Evolutionary conservation across 92 coral and sea anemone species (phyloP), one percentile per base, ranked within the genome.

Genomic region (Montipora capitata): DNA sequence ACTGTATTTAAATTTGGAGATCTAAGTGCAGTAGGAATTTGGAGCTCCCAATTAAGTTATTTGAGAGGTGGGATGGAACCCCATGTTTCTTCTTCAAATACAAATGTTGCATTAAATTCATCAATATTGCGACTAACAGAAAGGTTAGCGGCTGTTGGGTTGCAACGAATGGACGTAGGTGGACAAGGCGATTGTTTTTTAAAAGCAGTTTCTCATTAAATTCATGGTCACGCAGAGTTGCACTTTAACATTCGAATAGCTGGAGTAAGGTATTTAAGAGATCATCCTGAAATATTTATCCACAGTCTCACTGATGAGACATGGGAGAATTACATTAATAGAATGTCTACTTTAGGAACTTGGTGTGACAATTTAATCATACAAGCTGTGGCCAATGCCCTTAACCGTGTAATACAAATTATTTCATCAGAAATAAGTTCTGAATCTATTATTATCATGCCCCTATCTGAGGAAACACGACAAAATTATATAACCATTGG

Each of bases 311-410:
- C 77, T n/a, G 40, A 54, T 76, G 82, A 44, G 10, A 63, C 91
- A 70, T 89, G 93, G 89, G 78, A 84, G 76, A 77, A 41, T 75
- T 89, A 89, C 88, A 89, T 89, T 51, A 39, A 76, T 41, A 45
- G 79, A 77, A 84, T 90, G 90, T 84, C 85, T 54, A 79, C 70
- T 51, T 76, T 49, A 45, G 93, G 93, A 49, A 89, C 93, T 27
- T 89, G 93, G 93, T 83, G 93, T 84, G 93, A 83, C 76, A 84
- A 78, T 79, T 42, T 90, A 43, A 62, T 76, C 52, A 90, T 90
- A 8, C 86, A 84, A 84, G 93, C 93, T 62, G 93, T 90, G 74
- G 89, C 90, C 17, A 90, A 84, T 90, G 80, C 89, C 49, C 74
- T 90, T 38, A 84, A 85, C 80, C 77, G 14, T 54, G 61, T 54